Evolutionary conservation across 2,113 vertebrate species (phyloP), one percentile per base, ranked within the genome.

Genomic region (Syrrhaptes paradoxus): DNA sequence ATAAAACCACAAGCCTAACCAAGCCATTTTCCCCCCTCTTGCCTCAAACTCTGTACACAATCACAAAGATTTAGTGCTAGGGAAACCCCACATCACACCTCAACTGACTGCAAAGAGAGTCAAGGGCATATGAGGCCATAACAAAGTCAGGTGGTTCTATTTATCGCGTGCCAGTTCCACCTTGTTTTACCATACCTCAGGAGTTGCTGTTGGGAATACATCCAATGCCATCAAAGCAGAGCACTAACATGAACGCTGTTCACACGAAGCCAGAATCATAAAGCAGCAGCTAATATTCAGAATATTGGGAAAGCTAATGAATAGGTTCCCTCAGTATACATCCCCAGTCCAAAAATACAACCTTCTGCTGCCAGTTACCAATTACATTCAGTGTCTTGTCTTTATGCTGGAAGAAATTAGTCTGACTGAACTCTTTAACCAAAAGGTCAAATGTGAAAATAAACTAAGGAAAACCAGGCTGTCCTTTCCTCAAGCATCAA

Each of bases 381-480:
- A 65, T 90, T 77, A 84, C 70, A 94, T 67, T 75, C 57, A 24
- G 49, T 16, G 12, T 67, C 63, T 87, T 93, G 70, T 80, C 84
- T 88, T 96, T 59, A 77, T 18, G 52, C 54, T 81, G 70, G 61
- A 52, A 89, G 9, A 10, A 87, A 46, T 7, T 72, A 48, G 49
- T n/a, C 72, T 54, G 76, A 86, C 72, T 49, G n/a, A 45, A 57
- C 63, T 87, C 77, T 74, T 77, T 41, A 81, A 86, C 28, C 76
- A 62, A 96, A 93, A 93, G 84, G 90, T 82, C 93, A 92, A 59
- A 92, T 46, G 66, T 81, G 86, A 96, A 89, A 96, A 92, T 84
- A 95, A 89, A 81, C 57, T 11, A 73, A 78, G 72, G 54, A 70
- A 95, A 93, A 84, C 11, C 36, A 57, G 45, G 62, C 46, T 93